A percentile compares a stretch with the other conserved stretches of the same genome.
Conservation (phyloP, 1,140 invertebrate species). For the Paracyclopina nana region DNA sequence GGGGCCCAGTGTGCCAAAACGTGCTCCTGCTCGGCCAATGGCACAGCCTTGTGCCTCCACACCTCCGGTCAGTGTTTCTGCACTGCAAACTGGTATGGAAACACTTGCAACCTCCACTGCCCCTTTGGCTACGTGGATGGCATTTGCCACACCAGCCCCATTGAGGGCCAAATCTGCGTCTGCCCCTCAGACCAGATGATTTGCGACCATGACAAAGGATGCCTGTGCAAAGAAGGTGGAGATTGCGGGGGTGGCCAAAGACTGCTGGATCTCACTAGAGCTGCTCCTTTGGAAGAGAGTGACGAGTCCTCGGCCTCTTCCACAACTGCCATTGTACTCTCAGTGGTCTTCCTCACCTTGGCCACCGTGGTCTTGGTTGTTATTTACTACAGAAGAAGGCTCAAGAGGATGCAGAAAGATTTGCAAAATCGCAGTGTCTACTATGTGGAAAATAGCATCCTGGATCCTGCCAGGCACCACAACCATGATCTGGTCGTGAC, state of each 20-base stretch:
- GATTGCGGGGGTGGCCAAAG: not conserved
- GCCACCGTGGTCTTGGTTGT: not conserved
- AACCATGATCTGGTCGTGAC: not conserved
- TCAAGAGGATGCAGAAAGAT: not conserved
- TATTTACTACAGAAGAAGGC: not conserved
- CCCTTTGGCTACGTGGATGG: conserved; percentile 3
- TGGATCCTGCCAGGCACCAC: not conserved
- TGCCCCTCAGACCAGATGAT: not conserved
- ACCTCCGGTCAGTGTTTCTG: not conserved
- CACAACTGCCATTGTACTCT: not conserved
- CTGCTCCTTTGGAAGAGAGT: not conserved
- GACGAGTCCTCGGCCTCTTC: not conserved
- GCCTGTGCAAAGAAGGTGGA: not conserved
- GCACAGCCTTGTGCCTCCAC: conserved; percentile 1
- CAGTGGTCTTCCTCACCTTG: not conserved
- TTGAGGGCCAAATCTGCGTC: not conserved
- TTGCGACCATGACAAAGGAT: not conserved
- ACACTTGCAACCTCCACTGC: not conserved
- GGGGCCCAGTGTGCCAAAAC: not conserved
- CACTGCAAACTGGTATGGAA: not conserved
- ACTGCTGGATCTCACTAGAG: not conserved
- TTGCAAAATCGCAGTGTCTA: not conserved
- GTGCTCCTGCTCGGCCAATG: not conserved
- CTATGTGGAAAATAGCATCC: not conserved
- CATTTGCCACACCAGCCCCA: not conserved